Percentiles rank a stretch among this genome's conserved stretches.
These are phyloP conservation scores for Phycodurus eques DNA, from an alignment of 2,113 vertebrate genomes.

Conservation along the genomic window DNA sequence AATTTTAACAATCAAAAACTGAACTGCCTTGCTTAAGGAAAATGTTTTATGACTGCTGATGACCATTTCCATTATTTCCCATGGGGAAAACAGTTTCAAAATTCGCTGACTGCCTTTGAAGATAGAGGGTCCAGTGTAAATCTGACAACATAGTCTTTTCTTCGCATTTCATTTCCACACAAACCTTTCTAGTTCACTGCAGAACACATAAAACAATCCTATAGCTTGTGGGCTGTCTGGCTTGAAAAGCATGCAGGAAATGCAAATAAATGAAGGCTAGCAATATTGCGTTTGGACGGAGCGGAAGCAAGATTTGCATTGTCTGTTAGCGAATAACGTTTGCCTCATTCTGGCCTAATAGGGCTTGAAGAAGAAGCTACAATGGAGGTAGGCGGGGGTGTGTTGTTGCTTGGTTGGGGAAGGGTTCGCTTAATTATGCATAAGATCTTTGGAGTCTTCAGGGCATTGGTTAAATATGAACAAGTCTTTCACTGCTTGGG, in stretches of 20 bases:
- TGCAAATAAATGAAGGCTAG: neutral
- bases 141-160: neutral
- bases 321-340: neutral
- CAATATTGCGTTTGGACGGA: neutral
- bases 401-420: constrained; percentile 16
- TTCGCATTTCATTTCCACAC: neutral
- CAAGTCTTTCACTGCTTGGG: constrained; percentile 29
- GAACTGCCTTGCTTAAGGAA: neutral
- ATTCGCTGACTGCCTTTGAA: neutral
- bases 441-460: constrained; percentile 58
- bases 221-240: neutral
- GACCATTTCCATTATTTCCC: no score
- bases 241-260: neutral
- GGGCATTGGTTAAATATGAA: constrained; percentile 52
- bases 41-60: neutral
- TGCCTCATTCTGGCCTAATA: constrained; percentile 16
- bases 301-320: neutral
- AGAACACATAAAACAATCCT: neutral
- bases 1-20: neutral
- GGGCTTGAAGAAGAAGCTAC: neutral
- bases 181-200: neutral
- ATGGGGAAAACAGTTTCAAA: neutral
- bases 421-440: constrained; percentile 70
- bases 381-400: constrained; percentile 1
- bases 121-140: neutral